These are phyloP conservation scores for Drosophila seclusa DNA, from an alignment of 2,888 invertebrate genomes.

Conservation along the genomic window DNA sequence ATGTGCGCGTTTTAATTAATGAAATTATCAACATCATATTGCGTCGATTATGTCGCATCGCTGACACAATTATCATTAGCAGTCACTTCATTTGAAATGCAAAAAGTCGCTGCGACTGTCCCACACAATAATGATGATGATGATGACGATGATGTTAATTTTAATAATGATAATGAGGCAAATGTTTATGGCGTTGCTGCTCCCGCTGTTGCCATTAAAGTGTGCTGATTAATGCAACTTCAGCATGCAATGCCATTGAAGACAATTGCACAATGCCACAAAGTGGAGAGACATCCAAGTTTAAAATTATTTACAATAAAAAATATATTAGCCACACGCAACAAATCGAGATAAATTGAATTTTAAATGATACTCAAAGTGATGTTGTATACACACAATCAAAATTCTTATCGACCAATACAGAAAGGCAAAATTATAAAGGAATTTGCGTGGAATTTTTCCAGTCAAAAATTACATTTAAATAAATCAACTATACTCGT, in stretches of 20 bases:
- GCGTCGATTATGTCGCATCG: conserved; percentile 50
- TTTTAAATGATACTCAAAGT: not conserved
- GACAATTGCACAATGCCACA: conserved; percentile 14
- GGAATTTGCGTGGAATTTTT: not conserved
- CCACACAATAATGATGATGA: conserved; percentile 12
- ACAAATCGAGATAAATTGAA: not conserved
- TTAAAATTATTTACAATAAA: not conserved
- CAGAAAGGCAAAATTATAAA: not conserved
- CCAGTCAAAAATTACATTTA: not conserved
- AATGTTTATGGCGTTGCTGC: conserved; percentile 5
- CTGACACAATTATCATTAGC: conserved; percentile 44
- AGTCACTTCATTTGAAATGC: conserved; percentile 53
- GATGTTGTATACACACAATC: not conserved
- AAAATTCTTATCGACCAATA: not conserved
- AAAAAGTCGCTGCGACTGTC: conserved; percentile 4
- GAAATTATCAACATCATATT: conserved; percentile 61
- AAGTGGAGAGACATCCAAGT: not conserved
- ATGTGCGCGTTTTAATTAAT: conserved; percentile 61
- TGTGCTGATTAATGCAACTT: conserved; percentile 39
- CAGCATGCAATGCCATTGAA: conserved; percentile 39
- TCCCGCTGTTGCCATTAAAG: conserved; percentile 1
- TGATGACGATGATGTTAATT: conserved; percentile 1
- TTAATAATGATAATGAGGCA: conserved; percentile 21
- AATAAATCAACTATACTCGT: not conserved
- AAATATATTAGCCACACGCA: not conserved